Evolutionary conservation across 2,113 vertebrate species (phyloP), one percentile per base, ranked within the genome.

Genomic region (Synchiropus splendidus): DNA sequence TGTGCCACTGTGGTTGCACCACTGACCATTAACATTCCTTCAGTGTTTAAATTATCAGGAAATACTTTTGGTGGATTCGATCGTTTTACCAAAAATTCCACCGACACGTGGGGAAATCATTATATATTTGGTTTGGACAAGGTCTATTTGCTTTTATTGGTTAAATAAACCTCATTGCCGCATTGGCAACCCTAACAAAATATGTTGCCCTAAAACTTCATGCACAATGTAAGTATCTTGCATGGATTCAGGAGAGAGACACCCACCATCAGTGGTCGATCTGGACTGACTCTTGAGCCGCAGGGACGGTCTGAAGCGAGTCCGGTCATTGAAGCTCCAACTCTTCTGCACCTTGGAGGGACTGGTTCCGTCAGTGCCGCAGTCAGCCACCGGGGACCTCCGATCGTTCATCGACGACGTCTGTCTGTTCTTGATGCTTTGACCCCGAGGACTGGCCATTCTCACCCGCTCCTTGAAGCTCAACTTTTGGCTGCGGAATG

Each of bases 301-400:
- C 10, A 98, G 88, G 0, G 94, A 98, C 16, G 94, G 93, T 59
- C 93, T 84, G 81, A 98, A 96, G 53, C 93, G 88, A 0, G 92
- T 94, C 41, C 93, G 87, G 78, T 98, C 93, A 0, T 98, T 98
- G 81, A 97, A 98, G 72, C 94, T 98, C 94, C 94, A 98, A 79
- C 94, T 98, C 79, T 98, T 98, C 75, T 98, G 93, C 1, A 98
- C 91, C 77, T 97, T 97, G 64, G 89, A 84, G 3, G 94, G 94
- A 69, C 93, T 97, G 55, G 86, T 85, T 15, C 90, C 87, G 0
- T 97, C 92, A 0, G 86, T 70, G 13, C 84, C 85, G 21, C 82
- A 70, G 58, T 97, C 93, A 0, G 90, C 75, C 58, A 89, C 84
- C 0, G 92, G 92, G 1, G 94, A 98, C 10, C 92, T 86, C 31